phyloP scores from a whole-genome alignment of 64 coral and sea anemone genomes.

The Montipora sp. region DNA sequence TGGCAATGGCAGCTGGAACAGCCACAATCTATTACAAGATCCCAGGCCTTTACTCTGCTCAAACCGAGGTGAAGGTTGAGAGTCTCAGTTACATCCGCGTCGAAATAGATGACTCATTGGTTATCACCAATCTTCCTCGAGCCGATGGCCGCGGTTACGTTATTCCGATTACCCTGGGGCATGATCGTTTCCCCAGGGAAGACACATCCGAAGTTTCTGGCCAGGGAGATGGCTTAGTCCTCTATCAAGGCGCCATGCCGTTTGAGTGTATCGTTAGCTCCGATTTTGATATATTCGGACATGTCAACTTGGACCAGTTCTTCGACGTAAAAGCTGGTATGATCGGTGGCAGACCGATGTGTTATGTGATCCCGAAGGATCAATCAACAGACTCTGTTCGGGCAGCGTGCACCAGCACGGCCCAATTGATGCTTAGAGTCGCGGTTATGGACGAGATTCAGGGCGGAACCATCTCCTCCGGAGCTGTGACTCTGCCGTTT shows the following conservation, averaged over 20 bases:
- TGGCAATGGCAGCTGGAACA: constrained; percentile 81
- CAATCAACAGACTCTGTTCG: neutral
- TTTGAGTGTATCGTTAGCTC: constrained; percentile 64
- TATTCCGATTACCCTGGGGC: constrained; percentile 66
- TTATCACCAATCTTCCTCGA: constrained; percentile 75
- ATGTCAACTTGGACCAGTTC: constrained; percentile 47
- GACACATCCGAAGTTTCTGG: neutral
- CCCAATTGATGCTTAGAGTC: constrained; percentile 70
- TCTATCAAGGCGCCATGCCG: constrained; percentile 60
- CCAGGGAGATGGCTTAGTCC: constrained; percentile 40
- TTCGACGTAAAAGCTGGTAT: constrained; percentile 79
- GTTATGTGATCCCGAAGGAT: constrained; percentile 64
- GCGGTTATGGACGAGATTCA: constrained; percentile 74
- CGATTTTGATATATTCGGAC: constrained; percentile 42
- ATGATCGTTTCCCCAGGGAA: constrained; percentile 28
- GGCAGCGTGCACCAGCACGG: constrained; percentile 30
- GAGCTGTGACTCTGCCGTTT: constrained; percentile 61
- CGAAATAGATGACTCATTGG: constrained; percentile 4
- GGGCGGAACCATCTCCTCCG: constrained; percentile 55
- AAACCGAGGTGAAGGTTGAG: constrained; percentile 86
- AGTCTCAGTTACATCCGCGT: constrained; percentile 65
- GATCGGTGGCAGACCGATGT: constrained; percentile 53
- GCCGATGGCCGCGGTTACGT: constrained; percentile 70
- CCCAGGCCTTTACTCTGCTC: constrained; percentile 70
- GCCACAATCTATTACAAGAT: constrained; percentile 78